Evolutionary conservation across 2,113 vertebrate genomes (phyloP).

Genomic region (Cromileptes altivelis): DNA sequence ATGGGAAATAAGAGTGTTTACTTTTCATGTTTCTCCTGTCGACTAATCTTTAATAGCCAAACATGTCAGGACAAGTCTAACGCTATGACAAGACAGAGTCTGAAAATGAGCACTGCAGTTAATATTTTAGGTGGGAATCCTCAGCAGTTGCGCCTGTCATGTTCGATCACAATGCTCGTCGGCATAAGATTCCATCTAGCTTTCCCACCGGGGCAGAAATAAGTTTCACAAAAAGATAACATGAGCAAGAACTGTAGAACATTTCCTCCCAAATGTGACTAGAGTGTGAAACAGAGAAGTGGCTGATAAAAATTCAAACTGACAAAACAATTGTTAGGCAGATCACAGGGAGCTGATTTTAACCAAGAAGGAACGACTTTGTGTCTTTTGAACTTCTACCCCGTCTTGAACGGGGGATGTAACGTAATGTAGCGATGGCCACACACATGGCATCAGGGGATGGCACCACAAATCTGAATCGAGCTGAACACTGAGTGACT

Average conservation of each 20-base stretch:
- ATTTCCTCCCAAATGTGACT: constrained; percentile 45
- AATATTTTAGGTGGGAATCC: constrained; percentile 52
- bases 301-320: constrained; percentile 30
- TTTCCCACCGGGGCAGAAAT: constrained; percentile 53
- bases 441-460: not conserved
- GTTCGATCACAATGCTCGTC: constrained; percentile 40
- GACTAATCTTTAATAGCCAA: not conserved
- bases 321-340: constrained; percentile 35
- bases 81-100: not conserved
- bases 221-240: constrained; percentile 45
- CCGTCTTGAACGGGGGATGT: not conserved
- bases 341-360: constrained; percentile 40
- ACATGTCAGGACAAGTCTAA: not conserved
- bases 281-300: constrained; percentile 27
- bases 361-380: constrained; percentile 7
- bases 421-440: not conserved
- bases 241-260: constrained; percentile 45
- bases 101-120: constrained; percentile 28
- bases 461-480: not conserved
- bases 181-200: constrained; percentile 35
- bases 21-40: not conserved
- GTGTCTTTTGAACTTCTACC: constrained; percentile 8
- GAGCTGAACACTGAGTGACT: not conserved
- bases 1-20: not conserved
- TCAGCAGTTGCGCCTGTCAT: constrained; percentile 51